Conservation (phyloP, 2,888 invertebrate species). For the Nyleta sp. region DNA sequence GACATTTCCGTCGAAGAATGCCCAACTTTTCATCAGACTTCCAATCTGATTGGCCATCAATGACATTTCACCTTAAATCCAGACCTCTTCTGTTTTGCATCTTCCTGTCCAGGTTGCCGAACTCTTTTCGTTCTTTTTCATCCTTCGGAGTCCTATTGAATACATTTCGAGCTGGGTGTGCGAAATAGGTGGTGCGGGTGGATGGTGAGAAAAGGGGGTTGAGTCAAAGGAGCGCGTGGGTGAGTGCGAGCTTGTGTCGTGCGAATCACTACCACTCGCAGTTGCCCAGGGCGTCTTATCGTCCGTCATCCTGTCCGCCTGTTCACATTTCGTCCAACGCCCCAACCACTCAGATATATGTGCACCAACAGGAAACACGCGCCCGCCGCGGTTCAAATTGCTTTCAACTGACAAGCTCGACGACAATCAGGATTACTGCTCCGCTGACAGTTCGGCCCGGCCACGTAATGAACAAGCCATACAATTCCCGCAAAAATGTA, state of each 20-base stretch:
- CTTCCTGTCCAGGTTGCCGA: too few relatives aligned
- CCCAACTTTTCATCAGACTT: too few relatives aligned
- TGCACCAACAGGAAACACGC: slow-evolving; percentile 61
- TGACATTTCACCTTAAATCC: too few relatives aligned
- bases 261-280: slow-evolving; percentile 77
- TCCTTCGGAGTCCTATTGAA: neutral
- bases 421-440: slow-evolving; percentile 58
- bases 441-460: slow-evolving; percentile 43
- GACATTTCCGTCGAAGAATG: too few relatives aligned
- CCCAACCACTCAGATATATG: slow-evolving; percentile 53
- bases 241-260: slow-evolving; percentile 77
- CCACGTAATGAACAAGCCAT: slow-evolving; percentile 53
- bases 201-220: slow-evolving; percentile 60
- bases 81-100: too few relatives aligned
- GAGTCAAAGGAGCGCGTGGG: slow-evolving; percentile 73
- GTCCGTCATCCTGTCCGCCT: slow-evolving; percentile 81
- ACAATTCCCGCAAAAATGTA: slow-evolving; percentile 45
- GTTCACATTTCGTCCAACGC: slow-evolving; percentile 76
- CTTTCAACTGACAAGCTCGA: slow-evolving; percentile 59
- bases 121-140: too few relatives aligned
- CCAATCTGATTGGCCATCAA: too few relatives aligned
- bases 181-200: slow-evolving; percentile 17
- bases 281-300: slow-evolving; percentile 77
- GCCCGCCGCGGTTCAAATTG: slow-evolving; percentile 56
- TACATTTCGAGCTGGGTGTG: slow-evolving; percentile 15